Evolutionary conservation across 2,888 invertebrate species (phyloP).

Genomic region (Brachyptera putata): DNA sequence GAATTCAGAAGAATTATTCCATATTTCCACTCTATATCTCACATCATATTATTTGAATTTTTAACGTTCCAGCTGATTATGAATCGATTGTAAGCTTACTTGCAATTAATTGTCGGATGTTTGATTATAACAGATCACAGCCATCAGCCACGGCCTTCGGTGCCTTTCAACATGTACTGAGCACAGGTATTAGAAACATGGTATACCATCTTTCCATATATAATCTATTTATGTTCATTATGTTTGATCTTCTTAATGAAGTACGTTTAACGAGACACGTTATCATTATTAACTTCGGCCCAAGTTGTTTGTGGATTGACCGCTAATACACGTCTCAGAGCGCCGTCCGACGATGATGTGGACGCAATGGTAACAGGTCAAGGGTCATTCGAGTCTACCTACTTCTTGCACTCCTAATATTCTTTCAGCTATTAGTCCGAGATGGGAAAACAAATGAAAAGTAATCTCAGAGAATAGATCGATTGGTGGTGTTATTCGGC

Average conservation of each 20-base stretch:
- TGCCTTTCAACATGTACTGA: too few species aligned
- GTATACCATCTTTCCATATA: too few species aligned
- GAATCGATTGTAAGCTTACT: too few species aligned
- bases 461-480: conserved; percentile 26
- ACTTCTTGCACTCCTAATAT: neutral
- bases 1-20: too few species aligned
- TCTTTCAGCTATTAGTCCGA: neutral
- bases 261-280: conserved; percentile 14
- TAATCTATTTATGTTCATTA: conserved; percentile 10
- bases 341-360: neutral
- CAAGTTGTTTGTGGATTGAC: neutral
- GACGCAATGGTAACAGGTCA: neutral
- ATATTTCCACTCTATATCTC: too few species aligned
- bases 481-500: conserved; percentile 2
- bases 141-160: too few species aligned
- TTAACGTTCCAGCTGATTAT: too few species aligned
- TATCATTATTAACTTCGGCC: conserved; percentile 15
- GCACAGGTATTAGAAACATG: too few species aligned
- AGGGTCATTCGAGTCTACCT: neutral
- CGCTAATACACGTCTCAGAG: neutral
- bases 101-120: too few species aligned
- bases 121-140: too few species aligned
- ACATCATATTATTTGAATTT: too few species aligned
- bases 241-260: conserved; percentile 16
- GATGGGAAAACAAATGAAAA: conserved; percentile 29